These are phyloP conservation scores for Drosophila affinis DNA, from an alignment of 2,888 invertebrate species.

Conservation along the genomic window DNA sequence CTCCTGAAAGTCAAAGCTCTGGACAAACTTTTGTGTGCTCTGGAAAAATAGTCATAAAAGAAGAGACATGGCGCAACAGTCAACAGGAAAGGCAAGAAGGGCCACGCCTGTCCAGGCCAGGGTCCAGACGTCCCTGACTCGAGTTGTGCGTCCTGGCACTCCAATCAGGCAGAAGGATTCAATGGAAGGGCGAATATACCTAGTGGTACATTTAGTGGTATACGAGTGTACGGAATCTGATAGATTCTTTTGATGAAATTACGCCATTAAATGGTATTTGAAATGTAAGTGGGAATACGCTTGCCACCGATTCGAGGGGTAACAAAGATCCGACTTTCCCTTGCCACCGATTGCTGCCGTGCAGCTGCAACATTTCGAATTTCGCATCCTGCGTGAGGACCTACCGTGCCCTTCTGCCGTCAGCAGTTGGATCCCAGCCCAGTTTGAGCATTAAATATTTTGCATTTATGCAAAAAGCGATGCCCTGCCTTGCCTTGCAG, in stretches of 20 bases:
- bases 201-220: neutral
- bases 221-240: neutral
- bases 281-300: neutral
- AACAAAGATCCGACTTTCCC: neutral
- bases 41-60: slow-evolving; percentile 30
- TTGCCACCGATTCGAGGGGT: neutral
- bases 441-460: slow-evolving; percentile 69
- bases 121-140: slow-evolving; percentile 64
- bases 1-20: slow-evolving; percentile 44
- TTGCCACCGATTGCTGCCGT: neutral
- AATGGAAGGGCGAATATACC: neutral
- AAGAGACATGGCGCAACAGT: slow-evolving; percentile 22
- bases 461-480: slow-evolving; percentile 67
- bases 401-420: neutral
- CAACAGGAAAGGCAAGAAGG: slow-evolving; percentile 55
- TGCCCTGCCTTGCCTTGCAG: slow-evolving; percentile 23
- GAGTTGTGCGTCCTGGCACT: slow-evolving; percentile 60
- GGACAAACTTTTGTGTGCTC: slow-evolving; percentile 65
- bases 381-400: slow-evolving; percentile 54
- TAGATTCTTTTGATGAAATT: neutral
- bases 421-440: slow-evolving; percentile 50
- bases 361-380: slow-evolving; percentile 55
- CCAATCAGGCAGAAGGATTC: slow-evolving; percentile 39
- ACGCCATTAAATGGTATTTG: neutral
- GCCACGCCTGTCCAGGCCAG: slow-evolving; percentile 46